These are phyloP conservation scores for Emydoidea blandingii DNA, from an alignment of 2,797 vertebrate genomes.

Conservation along the genomic window DNA sequence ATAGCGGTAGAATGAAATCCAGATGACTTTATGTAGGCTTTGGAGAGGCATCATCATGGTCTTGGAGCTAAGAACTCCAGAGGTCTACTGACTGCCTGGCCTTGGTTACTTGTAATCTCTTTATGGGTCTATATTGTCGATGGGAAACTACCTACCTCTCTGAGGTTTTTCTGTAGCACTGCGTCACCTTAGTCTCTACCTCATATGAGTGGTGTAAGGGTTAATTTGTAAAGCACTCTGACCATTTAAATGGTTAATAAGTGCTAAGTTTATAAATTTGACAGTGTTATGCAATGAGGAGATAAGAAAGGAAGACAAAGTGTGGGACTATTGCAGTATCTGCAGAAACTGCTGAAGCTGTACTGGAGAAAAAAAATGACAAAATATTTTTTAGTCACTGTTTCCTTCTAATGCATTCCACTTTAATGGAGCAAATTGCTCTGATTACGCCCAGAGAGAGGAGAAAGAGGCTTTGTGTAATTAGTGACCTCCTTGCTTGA, in stretches of 20 bases:
- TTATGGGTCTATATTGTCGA: not conserved
- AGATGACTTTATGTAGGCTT: not conserved
- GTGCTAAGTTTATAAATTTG: not conserved
- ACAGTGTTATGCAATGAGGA: not conserved
- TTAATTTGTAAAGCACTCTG: not conserved
- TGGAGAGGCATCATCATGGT: not conserved
- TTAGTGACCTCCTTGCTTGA: not conserved
- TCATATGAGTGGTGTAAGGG: not conserved
- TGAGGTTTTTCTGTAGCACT: not conserved
- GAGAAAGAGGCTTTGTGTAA: constrained; percentile 23
- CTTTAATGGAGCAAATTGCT: not conserved
- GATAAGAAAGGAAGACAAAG: not conserved
- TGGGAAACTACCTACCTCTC: not conserved
- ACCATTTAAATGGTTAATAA: not conserved
- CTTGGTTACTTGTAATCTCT: not conserved
- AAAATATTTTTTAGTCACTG: not conserved
- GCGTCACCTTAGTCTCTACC: not conserved
- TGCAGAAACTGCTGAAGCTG: not conserved
- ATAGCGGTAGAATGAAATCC: constrained; percentile 1
- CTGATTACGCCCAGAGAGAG: not conserved
- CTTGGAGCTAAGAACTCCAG: not conserved
- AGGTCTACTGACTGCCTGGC: not conserved
- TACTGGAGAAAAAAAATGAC: not conserved
- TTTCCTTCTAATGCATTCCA: not conserved
- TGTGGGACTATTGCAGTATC: not conserved